phyloP scores from a whole-genome alignment of 2,888 invertebrate genomes.

The Caenorhabditis sp. region DNA sequence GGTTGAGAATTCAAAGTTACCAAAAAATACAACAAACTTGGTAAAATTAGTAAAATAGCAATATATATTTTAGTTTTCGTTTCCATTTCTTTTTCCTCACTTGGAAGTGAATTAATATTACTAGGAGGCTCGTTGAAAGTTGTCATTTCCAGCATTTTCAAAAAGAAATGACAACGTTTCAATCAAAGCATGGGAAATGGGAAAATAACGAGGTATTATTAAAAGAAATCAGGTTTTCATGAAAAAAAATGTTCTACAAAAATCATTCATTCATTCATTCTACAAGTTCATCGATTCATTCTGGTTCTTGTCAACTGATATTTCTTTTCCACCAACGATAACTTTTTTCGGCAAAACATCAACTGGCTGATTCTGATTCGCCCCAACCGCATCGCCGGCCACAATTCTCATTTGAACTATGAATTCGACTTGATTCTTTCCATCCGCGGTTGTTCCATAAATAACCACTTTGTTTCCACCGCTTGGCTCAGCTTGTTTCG shows the following conservation, averaged over 20 bases:
- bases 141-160: neutral
- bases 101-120: neutral
- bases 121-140: neutral
- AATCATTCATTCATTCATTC: neutral
- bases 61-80: constrained; percentile 36
- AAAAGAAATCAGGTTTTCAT: neutral
- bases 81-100: constrained; percentile 23
- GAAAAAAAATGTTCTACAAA: neutral
- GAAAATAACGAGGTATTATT: too few species aligned
- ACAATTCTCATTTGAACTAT: constrained; percentile 35
- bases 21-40: constrained; percentile 29
- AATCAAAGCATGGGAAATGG: too few species aligned
- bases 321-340: neutral
- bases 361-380: constrained; percentile 12
- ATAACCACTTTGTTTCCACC: constrained; percentile 22
- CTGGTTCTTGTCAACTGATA: neutral
- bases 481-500: neutral
- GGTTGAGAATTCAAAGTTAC: constrained; percentile 15
- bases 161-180: too few species aligned
- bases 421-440: constrained; percentile 35
- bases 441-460: constrained; percentile 30
- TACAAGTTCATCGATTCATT: neutral
- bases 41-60: constrained; percentile 27
- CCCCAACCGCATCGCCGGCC: constrained; percentile 22
- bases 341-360: constrained; percentile 29